Evolutionary conservation across 2,888 invertebrate genomes (phyloP).

Genomic region (Anthophora plumipes): DNA sequence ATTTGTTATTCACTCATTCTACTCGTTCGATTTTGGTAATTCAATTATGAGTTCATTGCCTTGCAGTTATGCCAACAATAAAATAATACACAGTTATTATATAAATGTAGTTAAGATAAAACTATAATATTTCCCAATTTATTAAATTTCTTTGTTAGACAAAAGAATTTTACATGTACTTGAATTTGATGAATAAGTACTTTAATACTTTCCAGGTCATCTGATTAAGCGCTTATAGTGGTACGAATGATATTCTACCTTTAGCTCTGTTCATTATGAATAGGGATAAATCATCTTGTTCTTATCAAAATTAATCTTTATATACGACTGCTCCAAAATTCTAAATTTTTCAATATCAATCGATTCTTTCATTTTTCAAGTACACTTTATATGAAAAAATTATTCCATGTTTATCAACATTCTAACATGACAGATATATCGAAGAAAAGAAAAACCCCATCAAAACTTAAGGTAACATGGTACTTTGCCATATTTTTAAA

Average conservation of each 20-base stretch:
- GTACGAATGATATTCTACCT: slow-evolving; percentile 37
- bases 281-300: slow-evolving; percentile 30
- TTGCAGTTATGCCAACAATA: slow-evolving; percentile 56
- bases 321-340: not conserved
- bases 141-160: not conserved
- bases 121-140: not conserved
- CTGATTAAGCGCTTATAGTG: slow-evolving; percentile 41
- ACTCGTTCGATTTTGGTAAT: slow-evolving; percentile 66
- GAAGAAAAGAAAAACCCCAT: slow-evolving; percentile 86
- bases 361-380: not conserved
- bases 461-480: slow-evolving; percentile 86
- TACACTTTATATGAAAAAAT: not conserved
- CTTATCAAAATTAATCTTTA: slow-evolving; percentile 26
- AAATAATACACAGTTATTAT: not conserved
- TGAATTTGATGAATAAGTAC: not conserved
- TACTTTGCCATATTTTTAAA: slow-evolving; percentile 13
- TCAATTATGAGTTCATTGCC: slow-evolving; percentile 68
- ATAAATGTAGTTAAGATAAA: not conserved
- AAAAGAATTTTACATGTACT: not conserved
- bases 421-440: slow-evolving; percentile 86
- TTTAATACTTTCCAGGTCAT: slow-evolving; percentile 12
- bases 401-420: not conserved
- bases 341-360: slow-evolving; percentile 1
- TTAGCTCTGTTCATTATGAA: slow-evolving; percentile 41
- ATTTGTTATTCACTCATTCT: slow-evolving; percentile 30